A percentile compares a stretch with the other conserved stretches of the same genome.
phyloP scores from a whole-genome alignment of 1,140 invertebrate species.

The Sminthurinus signatus region DNA sequence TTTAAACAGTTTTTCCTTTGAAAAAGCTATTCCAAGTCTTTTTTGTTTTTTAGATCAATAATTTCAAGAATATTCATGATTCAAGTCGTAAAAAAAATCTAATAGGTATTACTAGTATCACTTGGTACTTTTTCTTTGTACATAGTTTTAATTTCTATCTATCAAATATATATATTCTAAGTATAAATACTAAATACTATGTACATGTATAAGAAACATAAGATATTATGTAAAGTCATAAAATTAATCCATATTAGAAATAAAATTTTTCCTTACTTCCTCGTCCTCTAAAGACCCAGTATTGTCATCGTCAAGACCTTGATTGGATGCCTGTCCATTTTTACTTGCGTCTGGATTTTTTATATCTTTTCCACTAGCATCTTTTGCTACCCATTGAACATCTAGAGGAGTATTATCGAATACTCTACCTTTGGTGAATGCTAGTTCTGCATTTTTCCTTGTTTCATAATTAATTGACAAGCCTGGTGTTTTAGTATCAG shows the following conservation, averaged over 20 bases:
- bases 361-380: not conserved
- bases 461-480: constrained; percentile 64
- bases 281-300: constrained; percentile 32
- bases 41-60: too few relatives aligned
- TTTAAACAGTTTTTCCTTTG: too few relatives aligned
- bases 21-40: too few relatives aligned
- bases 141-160: too few relatives aligned
- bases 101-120: too few relatives aligned
- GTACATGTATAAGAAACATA: too few relatives aligned
- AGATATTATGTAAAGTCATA: too few relatives aligned
- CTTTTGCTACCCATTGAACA: constrained; percentile 45
- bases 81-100: too few relatives aligned
- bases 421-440: constrained; percentile 57
- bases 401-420: constrained; percentile 54
- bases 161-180: too few relatives aligned
- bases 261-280: constrained; percentile 17
- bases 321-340: constrained; percentile 20
- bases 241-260: constrained; percentile 4
- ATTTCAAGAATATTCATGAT: too few relatives aligned
- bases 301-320: constrained; percentile 27
- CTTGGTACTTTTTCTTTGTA: too few relatives aligned
- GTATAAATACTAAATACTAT: too few relatives aligned
- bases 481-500: constrained; percentile 59
- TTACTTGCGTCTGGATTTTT: not conserved
- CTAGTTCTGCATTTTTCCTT: constrained; percentile 65